A percentile compares a stretch with the other conserved stretches of the same genome.
Conservation (phyloP, 2,113 vertebrate species). For the Hylia prasina region DNA sequence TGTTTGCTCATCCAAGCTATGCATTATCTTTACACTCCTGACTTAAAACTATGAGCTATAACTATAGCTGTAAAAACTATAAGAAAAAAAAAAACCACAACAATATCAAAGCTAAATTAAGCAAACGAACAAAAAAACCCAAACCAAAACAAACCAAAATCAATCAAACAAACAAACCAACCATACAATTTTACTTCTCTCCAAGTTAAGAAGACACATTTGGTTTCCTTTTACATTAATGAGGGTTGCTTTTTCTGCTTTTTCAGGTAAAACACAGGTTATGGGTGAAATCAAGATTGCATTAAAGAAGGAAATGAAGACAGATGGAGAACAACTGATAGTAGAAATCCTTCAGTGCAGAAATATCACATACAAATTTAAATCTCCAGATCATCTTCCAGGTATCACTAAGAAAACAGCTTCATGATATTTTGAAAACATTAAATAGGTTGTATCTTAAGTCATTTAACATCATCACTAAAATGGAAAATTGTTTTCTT, state of each 20-base stretch:
- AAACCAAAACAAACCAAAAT: neutral
- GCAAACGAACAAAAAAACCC: neutral
- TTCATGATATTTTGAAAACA: neutral
- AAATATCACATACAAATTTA: conserved; percentile 99
- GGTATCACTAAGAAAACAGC: conserved; percentile 69
- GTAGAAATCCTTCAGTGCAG: conserved; percentile 98
- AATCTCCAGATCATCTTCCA: conserved; percentile 98
- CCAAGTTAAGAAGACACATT: neutral
- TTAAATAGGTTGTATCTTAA: neutral
- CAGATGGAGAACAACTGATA: conserved; percentile 94
- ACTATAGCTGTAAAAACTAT: neutral
- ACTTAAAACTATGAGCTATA: neutral
- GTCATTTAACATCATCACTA: neutral
- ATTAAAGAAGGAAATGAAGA: conserved; percentile 98
- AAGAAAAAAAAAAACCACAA: too few species aligned
- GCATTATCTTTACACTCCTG: neutral
- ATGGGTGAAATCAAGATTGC: conserved; percentile 99
- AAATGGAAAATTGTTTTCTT: neutral
- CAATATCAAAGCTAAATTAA: neutral
- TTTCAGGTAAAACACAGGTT: conserved; percentile 88
- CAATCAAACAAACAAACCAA: neutral
- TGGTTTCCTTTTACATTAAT: neutral
- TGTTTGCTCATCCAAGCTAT: neutral
- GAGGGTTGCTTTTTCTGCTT: conserved; percentile 21
- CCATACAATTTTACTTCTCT: neutral